Evolutionary conservation across 2,113 vertebrate genomes (phyloP).

Genomic region (Urocolius indicus): DNA sequence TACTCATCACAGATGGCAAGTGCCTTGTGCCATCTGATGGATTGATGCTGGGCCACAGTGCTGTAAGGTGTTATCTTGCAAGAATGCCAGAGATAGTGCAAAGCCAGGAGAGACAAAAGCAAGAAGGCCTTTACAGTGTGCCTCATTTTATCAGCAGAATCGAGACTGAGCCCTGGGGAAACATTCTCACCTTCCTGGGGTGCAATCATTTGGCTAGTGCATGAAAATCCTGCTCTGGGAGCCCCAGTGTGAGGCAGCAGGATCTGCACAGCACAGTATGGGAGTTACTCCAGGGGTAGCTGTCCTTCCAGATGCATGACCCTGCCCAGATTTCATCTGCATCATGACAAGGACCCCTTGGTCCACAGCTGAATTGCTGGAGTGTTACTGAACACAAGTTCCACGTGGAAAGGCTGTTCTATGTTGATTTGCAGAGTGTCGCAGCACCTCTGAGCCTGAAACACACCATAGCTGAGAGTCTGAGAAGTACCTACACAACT

Average conservation of each 20-base stretch:
- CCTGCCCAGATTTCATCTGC: not conserved
- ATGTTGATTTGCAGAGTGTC: not conserved
- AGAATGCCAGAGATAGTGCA: not conserved
- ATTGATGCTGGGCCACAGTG: not conserved
- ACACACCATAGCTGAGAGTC: fast-evolving
- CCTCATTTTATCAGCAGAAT: not conserved
- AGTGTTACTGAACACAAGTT: not conserved
- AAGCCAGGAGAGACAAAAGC: not conserved
- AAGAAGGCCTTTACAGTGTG: not conserved
- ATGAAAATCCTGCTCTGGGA: not conserved
- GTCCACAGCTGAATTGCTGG: not conserved
- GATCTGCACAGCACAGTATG: not conserved
- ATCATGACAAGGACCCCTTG: not conserved
- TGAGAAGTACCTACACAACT: not conserved
- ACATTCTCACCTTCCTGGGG: not conserved
- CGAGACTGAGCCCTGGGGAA: not conserved
- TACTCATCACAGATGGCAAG: not conserved
- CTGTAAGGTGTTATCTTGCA: not conserved
- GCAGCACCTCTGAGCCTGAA: not conserved
- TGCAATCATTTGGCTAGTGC: not conserved
- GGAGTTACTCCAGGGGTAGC: not conserved
- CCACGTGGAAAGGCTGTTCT: not conserved
- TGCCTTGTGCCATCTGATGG: not conserved
- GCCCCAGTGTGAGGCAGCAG: not conserved
- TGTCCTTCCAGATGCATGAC: not conserved